These are phyloP conservation scores for Cyrtonyx montezumae DNA, from an alignment of 2,113 vertebrate species.

Conservation along the genomic window DNA sequence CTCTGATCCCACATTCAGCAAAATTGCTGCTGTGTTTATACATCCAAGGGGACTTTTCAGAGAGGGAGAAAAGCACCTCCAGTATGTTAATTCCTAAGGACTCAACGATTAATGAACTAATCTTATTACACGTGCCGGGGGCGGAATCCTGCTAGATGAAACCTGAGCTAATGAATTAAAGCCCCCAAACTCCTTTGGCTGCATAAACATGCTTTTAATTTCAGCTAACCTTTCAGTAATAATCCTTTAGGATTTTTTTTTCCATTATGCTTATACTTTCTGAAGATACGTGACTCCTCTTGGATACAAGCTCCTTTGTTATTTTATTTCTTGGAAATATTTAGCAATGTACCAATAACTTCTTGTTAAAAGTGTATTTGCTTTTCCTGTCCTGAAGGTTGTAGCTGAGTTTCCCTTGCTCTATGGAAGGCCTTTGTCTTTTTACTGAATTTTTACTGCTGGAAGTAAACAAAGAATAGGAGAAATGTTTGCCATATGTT, in stretches of 20 bases:
- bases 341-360: slow-evolving; percentile 66
- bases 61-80: slow-evolving; percentile 42
- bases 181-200: slow-evolving; percentile 39
- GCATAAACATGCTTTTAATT: slow-evolving; percentile 62
- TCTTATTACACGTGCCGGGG: slow-evolving; percentile 59
- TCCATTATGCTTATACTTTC: slow-evolving; percentile 47
- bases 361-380: slow-evolving; percentile 72
- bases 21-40: slow-evolving; percentile 53
- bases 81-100: slow-evolving; percentile 61
- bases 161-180: slow-evolving; percentile 67
- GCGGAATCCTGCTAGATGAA: slow-evolving; percentile 58
- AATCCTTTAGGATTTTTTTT: slow-evolving; percentile 63
- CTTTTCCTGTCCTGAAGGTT: slow-evolving; percentile 64
- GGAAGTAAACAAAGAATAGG: slow-evolving; percentile 58
- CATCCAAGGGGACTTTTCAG: slow-evolving; percentile 36
- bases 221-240: slow-evolving; percentile 64
- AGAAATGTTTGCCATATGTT: slow-evolving; percentile 72
- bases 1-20: slow-evolving; percentile 38
- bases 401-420: slow-evolving; percentile 61
- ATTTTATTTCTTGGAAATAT: slow-evolving; percentile 70
- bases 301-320: slow-evolving; percentile 67
- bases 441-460: slow-evolving; percentile 64
- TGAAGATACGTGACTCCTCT: slow-evolving; percentile 64
- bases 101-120: slow-evolving; percentile 54
- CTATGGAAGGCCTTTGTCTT: slow-evolving; percentile 51